These are phyloP conservation scores for Chelmon rostratus DNA, from an alignment of 2,797 vertebrate genomes.

Conservation along the genomic window DNA sequence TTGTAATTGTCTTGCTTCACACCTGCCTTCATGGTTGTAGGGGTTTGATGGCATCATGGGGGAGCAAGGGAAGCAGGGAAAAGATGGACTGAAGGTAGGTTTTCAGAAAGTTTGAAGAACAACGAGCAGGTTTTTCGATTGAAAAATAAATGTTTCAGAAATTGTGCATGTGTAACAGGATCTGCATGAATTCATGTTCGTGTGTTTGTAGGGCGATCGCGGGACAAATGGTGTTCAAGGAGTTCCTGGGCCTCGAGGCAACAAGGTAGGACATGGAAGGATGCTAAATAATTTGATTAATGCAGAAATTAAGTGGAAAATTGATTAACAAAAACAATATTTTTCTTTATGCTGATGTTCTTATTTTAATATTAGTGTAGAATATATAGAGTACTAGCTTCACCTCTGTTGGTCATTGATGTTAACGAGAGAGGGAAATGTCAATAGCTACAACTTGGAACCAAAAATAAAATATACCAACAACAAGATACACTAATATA, in stretches of 20 bases:
- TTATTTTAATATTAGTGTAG: not conserved
- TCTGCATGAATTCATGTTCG: not conserved
- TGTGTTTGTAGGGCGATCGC: conserved; percentile 73
- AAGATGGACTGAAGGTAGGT: conserved; percentile 83
- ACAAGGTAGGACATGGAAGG: conserved; percentile 75
- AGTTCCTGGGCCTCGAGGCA: conserved; percentile 75
- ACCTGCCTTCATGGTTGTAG: conserved; percentile 58
- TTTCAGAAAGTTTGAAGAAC: not conserved
- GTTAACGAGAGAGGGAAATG: not conserved
- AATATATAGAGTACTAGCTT: not conserved
- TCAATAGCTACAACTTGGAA: not conserved
- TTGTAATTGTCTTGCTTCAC: not conserved
- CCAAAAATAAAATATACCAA: not conserved
- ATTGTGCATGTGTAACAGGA: not conserved
- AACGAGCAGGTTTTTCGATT: not conserved
- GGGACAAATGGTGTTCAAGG: conserved; percentile 80
- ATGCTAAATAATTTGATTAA: not conserved
- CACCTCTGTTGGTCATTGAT: not conserved
- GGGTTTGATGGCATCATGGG: conserved; percentile 84
- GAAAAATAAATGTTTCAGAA: not conserved
- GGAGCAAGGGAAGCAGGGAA: conserved; percentile 83
- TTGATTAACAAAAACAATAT: not conserved
- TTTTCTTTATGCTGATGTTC: not conserved
- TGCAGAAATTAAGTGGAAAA: not conserved
- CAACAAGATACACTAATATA: not conserved